Conservation (phyloP, 2,888 invertebrate genomes). For the Chloromyia formosa region DNA sequence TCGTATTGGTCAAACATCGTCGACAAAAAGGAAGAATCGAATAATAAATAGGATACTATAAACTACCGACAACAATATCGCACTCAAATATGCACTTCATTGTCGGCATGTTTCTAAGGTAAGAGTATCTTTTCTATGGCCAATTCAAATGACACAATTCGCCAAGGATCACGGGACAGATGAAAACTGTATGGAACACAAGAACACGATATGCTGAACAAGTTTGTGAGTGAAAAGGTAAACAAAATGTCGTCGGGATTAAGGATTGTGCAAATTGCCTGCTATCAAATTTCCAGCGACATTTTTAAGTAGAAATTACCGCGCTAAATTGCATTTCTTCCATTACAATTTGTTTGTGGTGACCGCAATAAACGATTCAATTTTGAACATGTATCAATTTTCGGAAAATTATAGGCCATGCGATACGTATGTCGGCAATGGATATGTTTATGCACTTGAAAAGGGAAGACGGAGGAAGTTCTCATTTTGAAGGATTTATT, state of each 20-base stretch:
- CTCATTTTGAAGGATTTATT: too few relatives aligned
- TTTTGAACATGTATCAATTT: conserved; percentile 38
- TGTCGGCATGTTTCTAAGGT: conserved; percentile 27
- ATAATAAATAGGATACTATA: background rate
- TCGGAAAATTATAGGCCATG: conserved; percentile 28
- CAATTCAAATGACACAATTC: background rate
- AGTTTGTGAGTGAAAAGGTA: background rate
- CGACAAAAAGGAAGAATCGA: too few relatives aligned
- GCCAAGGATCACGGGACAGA: too few relatives aligned
- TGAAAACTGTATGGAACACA: too few relatives aligned
- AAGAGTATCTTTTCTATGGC: conserved; percentile 17
- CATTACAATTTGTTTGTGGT: conserved; percentile 43
- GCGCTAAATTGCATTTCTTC: conserved; percentile 39
- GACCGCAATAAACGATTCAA: conserved; percentile 43
- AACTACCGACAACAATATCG: conserved; percentile 29
- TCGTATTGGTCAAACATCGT: background rate
- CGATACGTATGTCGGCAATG: conserved; percentile 6
- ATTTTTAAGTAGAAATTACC: conserved; percentile 19
- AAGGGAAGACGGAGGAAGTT: too few relatives aligned
- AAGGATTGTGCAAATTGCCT: conserved; percentile 34
- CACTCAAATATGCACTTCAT: conserved; percentile 12
- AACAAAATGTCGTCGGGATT: conserved; percentile 36
- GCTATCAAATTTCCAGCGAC: conserved; percentile 25
- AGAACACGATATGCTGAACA: too few relatives aligned
- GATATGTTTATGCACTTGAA: background rate